Evolutionary conservation across 2,888 invertebrate genomes (phyloP).

Genomic region (Lasioglossum figueresi): DNA sequence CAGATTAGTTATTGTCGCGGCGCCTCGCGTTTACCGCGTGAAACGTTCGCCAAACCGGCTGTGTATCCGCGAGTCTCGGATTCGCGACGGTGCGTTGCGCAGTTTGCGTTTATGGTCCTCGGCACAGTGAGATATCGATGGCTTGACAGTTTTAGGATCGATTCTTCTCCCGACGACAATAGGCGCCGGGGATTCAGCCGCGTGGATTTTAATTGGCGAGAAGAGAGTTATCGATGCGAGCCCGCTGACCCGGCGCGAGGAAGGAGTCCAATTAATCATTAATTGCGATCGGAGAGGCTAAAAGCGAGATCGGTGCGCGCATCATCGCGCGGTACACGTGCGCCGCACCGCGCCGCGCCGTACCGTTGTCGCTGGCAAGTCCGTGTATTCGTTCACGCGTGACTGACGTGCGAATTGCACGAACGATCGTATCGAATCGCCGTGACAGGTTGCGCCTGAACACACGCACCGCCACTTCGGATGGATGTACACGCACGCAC

Average conservation of each 20-base stretch:
- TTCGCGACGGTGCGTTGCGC: constrained; percentile 19
- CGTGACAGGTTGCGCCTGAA: constrained; percentile 58
- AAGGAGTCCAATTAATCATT: constrained; percentile 30
- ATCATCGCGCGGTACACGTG: constrained; percentile 41
- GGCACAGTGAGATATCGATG: constrained; percentile 31
- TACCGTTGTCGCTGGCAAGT: constrained; percentile 23
- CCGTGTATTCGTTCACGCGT: constrained; percentile 75
- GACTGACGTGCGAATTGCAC: constrained; percentile 79
- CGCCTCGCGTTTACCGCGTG: constrained; percentile 12
- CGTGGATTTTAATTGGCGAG: constrained; percentile 1
- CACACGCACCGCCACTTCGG: constrained; percentile 49
- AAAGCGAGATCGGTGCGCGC: constrained; percentile 33
- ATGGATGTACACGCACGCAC: constrained; percentile 64
- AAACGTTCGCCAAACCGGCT: constrained; percentile 9
- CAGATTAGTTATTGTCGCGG: constrained; percentile 25
- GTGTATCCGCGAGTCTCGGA: neutral
- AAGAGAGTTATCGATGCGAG: neutral
- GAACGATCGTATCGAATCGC: constrained; percentile 76
- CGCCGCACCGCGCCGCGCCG: constrained; percentile 12
- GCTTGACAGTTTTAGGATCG: constrained; percentile 2
- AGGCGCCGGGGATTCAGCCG: neutral
- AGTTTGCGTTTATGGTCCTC: neutral
- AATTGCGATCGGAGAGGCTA: constrained; percentile 7
- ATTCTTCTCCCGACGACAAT: constrained; percentile 12
- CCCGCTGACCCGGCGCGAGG: neutral